Percentiles rank a stretch among this genome's conserved stretches.
Evolutionary conservation across 2,797 vertebrate species (phyloP).

Genomic region (Tangara arthus): DNA sequence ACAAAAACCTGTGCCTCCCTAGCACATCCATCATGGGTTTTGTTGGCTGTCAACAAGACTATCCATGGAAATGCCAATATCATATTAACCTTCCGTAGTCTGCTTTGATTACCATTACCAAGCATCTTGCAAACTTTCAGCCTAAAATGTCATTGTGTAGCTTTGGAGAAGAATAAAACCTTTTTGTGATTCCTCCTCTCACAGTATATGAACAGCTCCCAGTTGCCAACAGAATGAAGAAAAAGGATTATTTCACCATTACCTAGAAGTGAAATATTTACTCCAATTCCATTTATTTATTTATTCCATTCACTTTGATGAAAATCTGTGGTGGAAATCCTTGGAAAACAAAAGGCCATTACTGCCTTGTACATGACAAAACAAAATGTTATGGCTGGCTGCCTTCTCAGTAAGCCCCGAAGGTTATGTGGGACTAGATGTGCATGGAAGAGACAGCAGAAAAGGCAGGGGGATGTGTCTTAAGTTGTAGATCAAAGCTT

Average conservation of each 20-base stretch:
- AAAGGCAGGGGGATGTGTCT: neutral
- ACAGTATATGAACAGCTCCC: neutral
- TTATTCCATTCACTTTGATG: neutral
- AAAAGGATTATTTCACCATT: neutral
- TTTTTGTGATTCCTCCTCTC: neutral
- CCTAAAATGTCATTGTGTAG: neutral
- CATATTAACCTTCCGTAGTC: neutral
- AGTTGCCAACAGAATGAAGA: neutral
- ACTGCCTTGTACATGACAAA: neutral
- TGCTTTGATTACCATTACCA: neutral
- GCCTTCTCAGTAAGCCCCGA: neutral
- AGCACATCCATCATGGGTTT: neutral
- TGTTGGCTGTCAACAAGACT: neutral
- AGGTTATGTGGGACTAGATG: neutral
- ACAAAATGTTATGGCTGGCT: neutral
- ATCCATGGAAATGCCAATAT: neutral
- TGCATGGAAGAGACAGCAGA: neutral
- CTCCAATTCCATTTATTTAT: neutral
- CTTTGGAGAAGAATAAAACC: neutral
- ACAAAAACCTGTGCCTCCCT: neutral
- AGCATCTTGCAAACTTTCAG: neutral
- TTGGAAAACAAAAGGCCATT: neutral
- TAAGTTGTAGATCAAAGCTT: neutral
- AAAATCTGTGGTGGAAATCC: neutral
- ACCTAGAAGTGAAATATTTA: neutral